These are phyloP conservation scores for Malacosoma neustria DNA, from an alignment of 2,888 invertebrate species.

Conservation along the genomic window DNA sequence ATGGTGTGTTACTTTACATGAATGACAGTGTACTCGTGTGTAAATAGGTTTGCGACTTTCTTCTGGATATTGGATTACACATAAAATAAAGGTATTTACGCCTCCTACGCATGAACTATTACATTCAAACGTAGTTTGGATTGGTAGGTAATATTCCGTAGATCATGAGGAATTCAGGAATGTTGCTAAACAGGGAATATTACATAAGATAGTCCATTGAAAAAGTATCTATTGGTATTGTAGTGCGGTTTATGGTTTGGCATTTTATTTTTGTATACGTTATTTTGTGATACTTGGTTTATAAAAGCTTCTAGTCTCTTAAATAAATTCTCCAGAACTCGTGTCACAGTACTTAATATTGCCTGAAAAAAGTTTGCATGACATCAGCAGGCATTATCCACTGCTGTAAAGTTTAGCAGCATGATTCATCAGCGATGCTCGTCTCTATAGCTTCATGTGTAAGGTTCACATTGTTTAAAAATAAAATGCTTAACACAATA, in stretches of 20 bases:
- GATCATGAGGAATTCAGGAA: constrained; percentile 10
- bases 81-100: constrained; percentile 67
- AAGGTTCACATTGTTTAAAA: constrained; percentile 16
- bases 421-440: constrained; percentile 44
- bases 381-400: constrained; percentile 60
- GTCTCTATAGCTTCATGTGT: constrained; percentile 17
- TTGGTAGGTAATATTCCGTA: constrained; percentile 11
- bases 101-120: constrained; percentile 51
- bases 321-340: too few species aligned
- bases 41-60: constrained; percentile 65
- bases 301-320: too few species aligned
- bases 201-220: constrained; percentile 53
- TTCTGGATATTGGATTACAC: constrained; percentile 73
- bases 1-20: constrained; percentile 61
- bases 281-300: constrained; percentile 33
- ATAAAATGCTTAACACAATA: constrained; percentile 13
- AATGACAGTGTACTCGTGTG: constrained; percentile 66
- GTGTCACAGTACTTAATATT: too few species aligned
- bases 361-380: constrained; percentile 37
- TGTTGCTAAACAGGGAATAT: constrained; percentile 31
- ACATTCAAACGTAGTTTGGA: constrained; percentile 19
- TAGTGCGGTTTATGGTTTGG: constrained; percentile 15
- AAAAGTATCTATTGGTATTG: constrained; percentile 15
- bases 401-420: constrained; percentile 46
- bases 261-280: constrained; percentile 27